Percentiles rank a stretch among this genome's conserved stretches.
These are phyloP conservation scores for Lampropteryx suffumata DNA, from an alignment of 2,888 invertebrate genomes.

Conservation along the genomic window DNA sequence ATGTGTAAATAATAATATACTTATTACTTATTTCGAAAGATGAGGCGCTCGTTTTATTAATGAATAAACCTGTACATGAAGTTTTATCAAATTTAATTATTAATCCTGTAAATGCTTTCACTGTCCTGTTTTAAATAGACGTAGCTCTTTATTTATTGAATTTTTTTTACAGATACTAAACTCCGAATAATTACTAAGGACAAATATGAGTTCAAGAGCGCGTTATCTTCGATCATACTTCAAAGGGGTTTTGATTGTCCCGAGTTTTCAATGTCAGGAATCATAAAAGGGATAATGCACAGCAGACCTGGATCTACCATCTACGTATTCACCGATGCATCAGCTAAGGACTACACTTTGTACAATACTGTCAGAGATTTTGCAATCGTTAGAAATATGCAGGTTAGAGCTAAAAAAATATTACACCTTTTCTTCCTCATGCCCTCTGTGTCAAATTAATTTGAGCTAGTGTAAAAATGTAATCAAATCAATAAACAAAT, in stretches of 20 bases:
- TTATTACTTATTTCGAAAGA: too few species aligned
- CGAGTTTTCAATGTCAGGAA: slow-evolving; percentile 58
- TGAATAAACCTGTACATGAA: too few species aligned
- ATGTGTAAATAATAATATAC: too few species aligned
- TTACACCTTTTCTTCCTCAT: too few species aligned
- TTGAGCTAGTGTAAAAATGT: too few species aligned
- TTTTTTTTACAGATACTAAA: slow-evolving; percentile 31
- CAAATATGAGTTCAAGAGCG: slow-evolving; percentile 40
- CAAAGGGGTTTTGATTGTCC: slow-evolving; percentile 53
- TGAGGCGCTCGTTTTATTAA: too few species aligned
- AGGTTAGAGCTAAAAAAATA: slow-evolving; percentile 42
- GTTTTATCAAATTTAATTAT: too few species aligned
- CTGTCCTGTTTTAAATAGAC: too few species aligned
- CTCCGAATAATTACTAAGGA: slow-evolving; percentile 44
- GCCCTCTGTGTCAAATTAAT: too few species aligned
- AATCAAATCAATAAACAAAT: too few species aligned
- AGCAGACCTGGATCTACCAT: slow-evolving; percentile 55
- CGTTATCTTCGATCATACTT: slow-evolving; percentile 37
- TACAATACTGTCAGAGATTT: slow-evolving; percentile 46
- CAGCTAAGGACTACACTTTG: slow-evolving; percentile 46
- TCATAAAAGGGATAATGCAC: slow-evolving; percentile 46
- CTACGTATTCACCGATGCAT: slow-evolving; percentile 68
- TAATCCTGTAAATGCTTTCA: too few species aligned
- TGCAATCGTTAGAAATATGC: slow-evolving; percentile 48
- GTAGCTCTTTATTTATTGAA: too few species aligned